Conservation (phyloP, 2,113 vertebrate genomes). For the Paedocypris sp. region DNA sequence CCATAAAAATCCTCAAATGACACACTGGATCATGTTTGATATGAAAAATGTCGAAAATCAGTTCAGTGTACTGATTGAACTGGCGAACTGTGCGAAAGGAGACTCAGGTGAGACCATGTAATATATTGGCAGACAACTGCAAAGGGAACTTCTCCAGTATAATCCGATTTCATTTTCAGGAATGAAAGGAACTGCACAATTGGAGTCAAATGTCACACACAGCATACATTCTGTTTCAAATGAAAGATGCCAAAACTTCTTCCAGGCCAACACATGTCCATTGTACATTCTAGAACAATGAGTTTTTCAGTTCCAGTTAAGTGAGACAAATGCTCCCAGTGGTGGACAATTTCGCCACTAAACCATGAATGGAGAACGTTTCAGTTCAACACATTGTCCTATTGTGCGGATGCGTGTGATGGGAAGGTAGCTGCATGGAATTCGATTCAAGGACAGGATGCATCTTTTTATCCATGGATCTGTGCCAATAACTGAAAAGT, state of each 20-base stretch:
- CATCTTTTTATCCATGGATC: slow-evolving; percentile 8
- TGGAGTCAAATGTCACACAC: slow-evolving; percentile 15
- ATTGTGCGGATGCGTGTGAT: not conserved
- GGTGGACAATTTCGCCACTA: slow-evolving; percentile 18
- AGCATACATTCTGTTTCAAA: not conserved
- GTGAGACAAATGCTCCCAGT: slow-evolving; percentile 28
- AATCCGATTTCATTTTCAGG: not conserved
- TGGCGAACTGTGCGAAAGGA: not conserved
- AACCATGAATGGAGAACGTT: not conserved
- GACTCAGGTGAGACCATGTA: slow-evolving; percentile 10
- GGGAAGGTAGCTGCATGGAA: not conserved
- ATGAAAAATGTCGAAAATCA: slow-evolving; percentile 18
- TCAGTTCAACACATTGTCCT: not conserved
- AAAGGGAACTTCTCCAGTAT: slow-evolving; percentile 3
- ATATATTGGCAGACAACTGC: slow-evolving; percentile 2
- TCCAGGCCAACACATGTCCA: slow-evolving; percentile 1
- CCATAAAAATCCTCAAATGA: not conserved
- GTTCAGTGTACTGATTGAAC: slow-evolving; percentile 21
- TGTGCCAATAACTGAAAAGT: not conserved
- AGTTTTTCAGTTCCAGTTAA: slow-evolving; percentile 19
- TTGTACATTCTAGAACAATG: slow-evolving; percentile 20
- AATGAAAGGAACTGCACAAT: slow-evolving; percentile 1
- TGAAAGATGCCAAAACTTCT: slow-evolving; percentile 18
- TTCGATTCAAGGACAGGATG: not conserved
- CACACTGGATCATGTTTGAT: slow-evolving; percentile 9